Percentiles rank a stretch among this genome's conserved stretches.
Evolutionary conservation across 1,140 invertebrate species (phyloP).

Genomic region (Aphidius ervi): DNA sequence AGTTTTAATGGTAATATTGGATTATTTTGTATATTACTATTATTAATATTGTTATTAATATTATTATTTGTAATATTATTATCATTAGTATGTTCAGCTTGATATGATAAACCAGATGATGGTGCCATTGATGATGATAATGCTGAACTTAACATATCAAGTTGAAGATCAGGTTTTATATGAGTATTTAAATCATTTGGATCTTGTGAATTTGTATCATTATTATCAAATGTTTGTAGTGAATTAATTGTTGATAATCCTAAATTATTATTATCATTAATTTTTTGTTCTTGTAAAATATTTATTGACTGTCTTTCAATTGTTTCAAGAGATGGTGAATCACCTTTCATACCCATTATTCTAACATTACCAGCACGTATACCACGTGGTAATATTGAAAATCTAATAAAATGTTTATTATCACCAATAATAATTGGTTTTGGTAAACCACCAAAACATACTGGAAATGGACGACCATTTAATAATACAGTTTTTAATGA

Average conservation of each 20-base stretch:
- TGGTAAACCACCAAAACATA: conserved; percentile 88
- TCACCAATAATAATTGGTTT: conserved; percentile 78
- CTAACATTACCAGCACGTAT: conserved; percentile 65
- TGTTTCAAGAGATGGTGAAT: conserved; percentile 39
- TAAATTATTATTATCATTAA: too few species aligned
- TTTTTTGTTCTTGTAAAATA: too few species aligned
- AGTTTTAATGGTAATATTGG: conserved; percentile 49
- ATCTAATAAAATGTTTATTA: conserved; percentile 77
- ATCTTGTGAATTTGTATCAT: conserved; percentile 45
- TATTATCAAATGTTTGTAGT: conserved; percentile 25
- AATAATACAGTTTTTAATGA: conserved; percentile 72
- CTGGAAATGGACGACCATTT: conserved; percentile 74
- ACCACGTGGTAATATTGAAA: conserved; percentile 74
- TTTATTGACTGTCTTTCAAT: conserved; percentile 22
- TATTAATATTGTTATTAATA: conserved; percentile 34
- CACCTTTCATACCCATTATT: conserved; percentile 66
- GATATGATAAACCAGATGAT: conserved; percentile 55
- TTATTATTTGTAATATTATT: conserved; percentile 35
- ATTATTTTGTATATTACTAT: conserved; percentile 35
- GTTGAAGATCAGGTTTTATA: conserved; percentile 44
- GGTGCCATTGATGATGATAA: conserved; percentile 60
- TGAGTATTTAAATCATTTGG: conserved; percentile 35
- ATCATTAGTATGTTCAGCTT: conserved; percentile 46
- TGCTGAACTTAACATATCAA: conserved; percentile 63
- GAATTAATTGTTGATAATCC: too few species aligned